Base-by-base conservation (phyloP, 2,888 invertebrate genomes). In the Nomada fabriciana region DNA sequence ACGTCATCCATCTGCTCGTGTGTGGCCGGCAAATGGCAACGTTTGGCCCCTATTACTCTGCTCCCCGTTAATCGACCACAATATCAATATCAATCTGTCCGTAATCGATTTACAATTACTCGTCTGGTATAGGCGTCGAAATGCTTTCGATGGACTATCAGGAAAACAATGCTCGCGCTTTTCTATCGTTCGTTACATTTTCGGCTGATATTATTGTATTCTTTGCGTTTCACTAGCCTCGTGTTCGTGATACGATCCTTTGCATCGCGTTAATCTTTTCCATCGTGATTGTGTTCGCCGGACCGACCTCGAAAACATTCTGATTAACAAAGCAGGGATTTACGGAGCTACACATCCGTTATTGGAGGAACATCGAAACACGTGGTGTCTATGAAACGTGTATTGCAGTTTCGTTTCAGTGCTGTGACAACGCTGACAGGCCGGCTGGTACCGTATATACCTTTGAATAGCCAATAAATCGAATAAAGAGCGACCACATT, bases 391-490 rank as follows among this genome's bases (percentile, higher is more conserved):
- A 59, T 71, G 73, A 53, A 70, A 65, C 71, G 65, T n/a, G 71
- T 25, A 68, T 77, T 65, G 50, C 36, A 72, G 43, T 64, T 68
- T 68, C 42, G 47, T 36, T 65, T 63, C 61, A 42, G 63, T 15
- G 61, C 10, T 55, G 80, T 36, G 53, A 79, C 68, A 63, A 25
- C 36, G 59, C 36, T 10, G 60, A 75, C 68, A 29, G 60, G 36
- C 18, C 52, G 29, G 15, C n/a, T 23, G 5, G 52, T 25, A 29
- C 43, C 36, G 11, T 42, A 15, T 47, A 20, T 43, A 73, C 59
- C 50, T 42, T 76, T 63, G 82, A 78, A 82, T 71, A 52, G 71
- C 82, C 82, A 71, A 83, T 80, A 75, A 71, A 82, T 77, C 84
- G 78, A 64, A 77, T 82, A 79, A 76, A 86, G 64, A 71, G 69